Evolutionary conservation across 2,888 invertebrate species (phyloP).

Genomic region (Lepidocyrtoides sp.): DNA sequence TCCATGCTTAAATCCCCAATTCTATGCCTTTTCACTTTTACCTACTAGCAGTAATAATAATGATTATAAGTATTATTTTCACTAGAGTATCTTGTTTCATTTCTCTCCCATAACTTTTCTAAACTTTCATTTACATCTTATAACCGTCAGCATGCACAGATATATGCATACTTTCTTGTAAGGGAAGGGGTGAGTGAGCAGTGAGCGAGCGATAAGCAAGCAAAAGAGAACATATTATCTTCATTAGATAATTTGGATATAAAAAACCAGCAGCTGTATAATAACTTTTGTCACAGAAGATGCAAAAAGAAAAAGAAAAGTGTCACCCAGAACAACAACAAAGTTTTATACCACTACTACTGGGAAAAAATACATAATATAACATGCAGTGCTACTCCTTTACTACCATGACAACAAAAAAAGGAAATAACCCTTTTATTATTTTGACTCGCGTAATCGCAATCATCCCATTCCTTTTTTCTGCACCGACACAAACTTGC

Average conservation of each 20-base stretch:
- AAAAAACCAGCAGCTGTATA: conserved; percentile 49
- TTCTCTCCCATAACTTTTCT: not conserved
- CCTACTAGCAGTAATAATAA: too few species aligned
- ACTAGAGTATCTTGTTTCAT: not conserved
- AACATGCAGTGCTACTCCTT: too few species aligned
- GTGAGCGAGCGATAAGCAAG: not conserved
- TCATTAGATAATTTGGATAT: conserved; percentile 6
- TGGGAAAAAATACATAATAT: too few species aligned
- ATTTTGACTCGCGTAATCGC: too few species aligned
- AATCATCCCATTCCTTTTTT: not conserved
- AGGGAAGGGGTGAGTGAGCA: not conserved
- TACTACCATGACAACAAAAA: too few species aligned
- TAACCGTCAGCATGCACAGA: too few species aligned
- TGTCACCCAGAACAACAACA: conserved; percentile 51
- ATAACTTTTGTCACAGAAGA: conserved; percentile 60
- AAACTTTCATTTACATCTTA: not conserved
- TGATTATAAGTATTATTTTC: not conserved
- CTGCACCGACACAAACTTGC: not conserved
- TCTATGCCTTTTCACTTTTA: conserved; percentile 34
- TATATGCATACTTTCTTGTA: not conserved
- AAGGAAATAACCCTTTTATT: not conserved
- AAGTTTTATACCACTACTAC: too few species aligned
- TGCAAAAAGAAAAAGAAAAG: not conserved
- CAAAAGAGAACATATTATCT: not conserved
- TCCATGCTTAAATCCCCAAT: conserved; percentile 17